These are phyloP conservation scores for Aelia acuminata DNA, from an alignment of 2,888 invertebrate species.

Conservation along the genomic window DNA sequence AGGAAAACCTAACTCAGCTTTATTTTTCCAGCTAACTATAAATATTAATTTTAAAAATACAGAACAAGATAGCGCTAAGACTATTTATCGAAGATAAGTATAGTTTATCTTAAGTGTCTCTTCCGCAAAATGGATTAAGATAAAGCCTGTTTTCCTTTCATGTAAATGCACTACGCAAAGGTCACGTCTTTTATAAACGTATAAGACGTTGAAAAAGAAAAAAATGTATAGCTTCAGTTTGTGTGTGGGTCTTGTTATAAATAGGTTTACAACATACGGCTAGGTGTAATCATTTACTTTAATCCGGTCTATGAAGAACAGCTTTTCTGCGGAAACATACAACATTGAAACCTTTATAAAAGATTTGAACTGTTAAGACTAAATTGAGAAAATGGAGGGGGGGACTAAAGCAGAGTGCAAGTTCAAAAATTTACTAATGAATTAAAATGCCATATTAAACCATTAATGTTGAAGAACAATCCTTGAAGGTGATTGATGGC, in stretches of 20 bases:
- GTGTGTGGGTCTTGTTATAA: neutral
- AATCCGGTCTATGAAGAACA: too few species aligned
- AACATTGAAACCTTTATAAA: too few species aligned
- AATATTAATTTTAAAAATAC: slow-evolving; percentile 10
- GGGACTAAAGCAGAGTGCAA: too few species aligned
- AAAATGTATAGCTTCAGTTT: neutral
- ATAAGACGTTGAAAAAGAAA: neutral
- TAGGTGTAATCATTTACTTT: too few species aligned
- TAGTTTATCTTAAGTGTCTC: slow-evolving; percentile 35
- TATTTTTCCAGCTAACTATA: slow-evolving; percentile 14
- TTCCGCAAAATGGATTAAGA: slow-evolving; percentile 28
- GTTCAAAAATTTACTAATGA: too few species aligned
- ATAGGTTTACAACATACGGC: neutral
- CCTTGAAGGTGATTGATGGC: too few species aligned
- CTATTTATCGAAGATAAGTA: slow-evolving; percentile 27
- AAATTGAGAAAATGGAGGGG: too few species aligned
- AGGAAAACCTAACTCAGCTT: neutral
- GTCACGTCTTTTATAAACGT: too few species aligned
- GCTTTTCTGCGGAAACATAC: too few species aligned
- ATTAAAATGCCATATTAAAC: too few species aligned
- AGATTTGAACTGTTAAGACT: too few species aligned
- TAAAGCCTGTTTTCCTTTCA: slow-evolving; percentile 12
- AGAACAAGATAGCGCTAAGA: neutral
- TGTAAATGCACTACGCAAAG: neutral
- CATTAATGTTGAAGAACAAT: too few species aligned